A percentile compares a stretch with the other conserved stretches of the same genome.
phyloP scores from a whole-genome alignment of 1,140 invertebrate genomes.

The Pogonomyrmex californicus region DNA sequence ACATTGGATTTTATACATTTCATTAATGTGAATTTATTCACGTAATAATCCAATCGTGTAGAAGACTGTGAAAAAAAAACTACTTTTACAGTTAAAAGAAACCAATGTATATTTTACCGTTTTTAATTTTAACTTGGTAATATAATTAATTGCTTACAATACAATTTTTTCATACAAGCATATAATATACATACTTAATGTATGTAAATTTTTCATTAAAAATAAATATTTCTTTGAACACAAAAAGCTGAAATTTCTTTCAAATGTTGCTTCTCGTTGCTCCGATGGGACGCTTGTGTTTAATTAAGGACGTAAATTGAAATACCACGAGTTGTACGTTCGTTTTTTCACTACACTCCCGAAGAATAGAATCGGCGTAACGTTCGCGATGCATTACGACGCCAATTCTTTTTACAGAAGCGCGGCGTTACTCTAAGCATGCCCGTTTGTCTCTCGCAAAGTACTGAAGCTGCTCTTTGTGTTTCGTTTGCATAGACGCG shows the following conservation, averaged over 20 bases:
- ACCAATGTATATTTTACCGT: not conserved
- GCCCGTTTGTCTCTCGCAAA: slow-evolving; percentile 42
- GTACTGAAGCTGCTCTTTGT: slow-evolving; percentile 31
- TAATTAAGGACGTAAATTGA: slow-evolving; percentile 52
- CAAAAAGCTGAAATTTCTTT: not conserved
- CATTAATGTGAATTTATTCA: not conserved
- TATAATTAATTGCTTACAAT: not conserved
- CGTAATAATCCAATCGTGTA: not conserved
- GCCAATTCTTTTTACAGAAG: slow-evolving; percentile 39
- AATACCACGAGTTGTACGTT: not conserved
- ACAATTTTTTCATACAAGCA: not conserved
- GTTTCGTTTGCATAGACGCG: slow-evolving; percentile 42
- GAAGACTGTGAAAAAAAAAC: not conserved
- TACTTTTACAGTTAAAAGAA: not conserved
- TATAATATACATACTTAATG: not conserved
- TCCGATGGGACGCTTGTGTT: not conserved
- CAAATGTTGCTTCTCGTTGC: not conserved
- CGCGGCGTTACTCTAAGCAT: not conserved
- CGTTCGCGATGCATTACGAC: slow-evolving; percentile 13
- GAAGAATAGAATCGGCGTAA: slow-evolving; percentile 32
- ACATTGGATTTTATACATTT: not conserved
- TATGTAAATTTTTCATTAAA: slow-evolving; percentile 1
- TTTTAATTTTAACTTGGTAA: slow-evolving; percentile 1
- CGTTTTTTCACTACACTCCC: slow-evolving; percentile 16
- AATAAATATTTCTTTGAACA: not conserved